A percentile compares a stretch with the other conserved stretches of the same genome.
Conservation (phyloP, 2,113 vertebrate species). For the Microtus richardsoni region DNA sequence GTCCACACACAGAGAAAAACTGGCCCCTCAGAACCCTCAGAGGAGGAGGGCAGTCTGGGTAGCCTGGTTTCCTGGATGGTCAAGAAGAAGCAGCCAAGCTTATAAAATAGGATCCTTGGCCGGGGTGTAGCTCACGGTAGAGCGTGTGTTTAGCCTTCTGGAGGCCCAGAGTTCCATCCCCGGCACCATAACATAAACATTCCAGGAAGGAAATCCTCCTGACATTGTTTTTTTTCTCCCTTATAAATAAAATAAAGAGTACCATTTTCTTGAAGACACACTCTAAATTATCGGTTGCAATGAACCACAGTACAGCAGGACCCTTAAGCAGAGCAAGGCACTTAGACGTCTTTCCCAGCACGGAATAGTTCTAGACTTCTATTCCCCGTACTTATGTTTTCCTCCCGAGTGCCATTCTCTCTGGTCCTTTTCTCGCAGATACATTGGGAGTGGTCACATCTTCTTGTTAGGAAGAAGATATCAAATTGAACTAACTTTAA, state of each 20-base stretch:
- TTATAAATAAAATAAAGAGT: neutral
- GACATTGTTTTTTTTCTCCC: conserved; percentile 43
- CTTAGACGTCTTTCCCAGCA: neutral
- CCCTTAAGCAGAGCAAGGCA: neutral
- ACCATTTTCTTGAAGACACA: conserved; percentile 40
- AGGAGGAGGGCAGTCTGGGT: neutral
- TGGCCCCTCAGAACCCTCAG: neutral
- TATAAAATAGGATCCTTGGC: neutral
- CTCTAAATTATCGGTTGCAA: neutral
- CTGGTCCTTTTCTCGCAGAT: neutral
- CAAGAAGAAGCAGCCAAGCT: neutral
- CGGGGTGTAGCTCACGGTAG: neutral
- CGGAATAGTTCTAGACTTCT: neutral
- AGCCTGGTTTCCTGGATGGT: neutral
- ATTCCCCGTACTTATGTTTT: neutral
- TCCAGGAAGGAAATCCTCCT: conserved; percentile 47
- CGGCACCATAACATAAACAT: neutral
- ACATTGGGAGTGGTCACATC: neutral
- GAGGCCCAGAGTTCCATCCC: neutral
- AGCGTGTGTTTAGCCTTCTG: neutral
- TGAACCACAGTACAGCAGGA: neutral
- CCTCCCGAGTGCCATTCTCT: neutral
- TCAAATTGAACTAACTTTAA: neutral
- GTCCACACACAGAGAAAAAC: neutral
- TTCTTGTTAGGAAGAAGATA: neutral